A percentile compares a stretch with the other conserved stretches of the same genome.
Evolutionary conservation across 2,888 invertebrate genomes (phyloP).

Genomic region (Andrena marginata): DNA sequence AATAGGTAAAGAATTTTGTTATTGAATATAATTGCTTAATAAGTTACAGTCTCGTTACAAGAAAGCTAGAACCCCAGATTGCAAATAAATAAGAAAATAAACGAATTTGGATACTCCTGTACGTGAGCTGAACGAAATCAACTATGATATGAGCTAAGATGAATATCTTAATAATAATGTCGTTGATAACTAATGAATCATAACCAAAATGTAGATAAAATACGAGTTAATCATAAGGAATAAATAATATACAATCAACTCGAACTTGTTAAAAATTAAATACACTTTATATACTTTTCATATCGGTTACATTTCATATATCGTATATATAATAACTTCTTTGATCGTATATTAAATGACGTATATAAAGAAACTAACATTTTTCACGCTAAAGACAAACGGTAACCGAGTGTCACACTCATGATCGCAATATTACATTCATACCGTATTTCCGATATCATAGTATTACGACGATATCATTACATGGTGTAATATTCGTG

Average conservation of each 20-base stretch:
- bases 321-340: slow-evolving; percentile 50
- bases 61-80: no score
- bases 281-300: slow-evolving; percentile 57
- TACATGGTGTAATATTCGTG: slow-evolving; percentile 22
- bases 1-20: no score
- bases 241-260: slow-evolving; percentile 2
- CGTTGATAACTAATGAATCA: no score
- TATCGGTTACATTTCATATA: slow-evolving; percentile 48
- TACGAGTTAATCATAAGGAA: neutral
- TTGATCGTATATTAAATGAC: slow-evolving; percentile 56
- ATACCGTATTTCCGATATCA: slow-evolving; percentile 42
- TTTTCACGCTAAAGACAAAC: slow-evolving; percentile 44
- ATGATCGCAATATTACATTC: slow-evolving; percentile 43
- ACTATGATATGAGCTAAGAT: no score
- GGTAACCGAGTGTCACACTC: slow-evolving; percentile 56
- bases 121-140: no score
- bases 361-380: slow-evolving; percentile 57
- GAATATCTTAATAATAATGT: no score
- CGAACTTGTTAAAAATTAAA: slow-evolving; percentile 62
- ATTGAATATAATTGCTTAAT: no score
- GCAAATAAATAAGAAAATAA: no score
- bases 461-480: slow-evolving; percentile 28
- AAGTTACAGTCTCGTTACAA: no score
- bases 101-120: no score
- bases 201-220: no score